Conservation (phyloP, 2,113 vertebrate genomes). For the Capra hircus region DNA sequence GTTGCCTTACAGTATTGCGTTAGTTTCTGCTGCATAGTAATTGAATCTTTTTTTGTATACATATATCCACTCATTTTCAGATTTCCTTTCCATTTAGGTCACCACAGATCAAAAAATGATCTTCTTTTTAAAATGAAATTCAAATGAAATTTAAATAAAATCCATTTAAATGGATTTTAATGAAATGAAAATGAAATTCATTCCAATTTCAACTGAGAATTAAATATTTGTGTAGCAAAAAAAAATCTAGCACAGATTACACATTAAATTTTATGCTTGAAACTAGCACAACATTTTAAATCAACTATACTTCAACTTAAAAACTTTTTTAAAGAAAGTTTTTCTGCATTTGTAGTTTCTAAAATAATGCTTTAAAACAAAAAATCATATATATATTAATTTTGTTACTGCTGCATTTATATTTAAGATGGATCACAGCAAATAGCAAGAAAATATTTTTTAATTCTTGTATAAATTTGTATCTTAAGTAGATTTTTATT, state of each 20-base stretch:
- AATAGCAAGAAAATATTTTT: neutral
- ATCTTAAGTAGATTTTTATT: neutral
- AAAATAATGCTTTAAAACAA: neutral
- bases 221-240: neutral
- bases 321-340: fast-evolving
- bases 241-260: neutral
- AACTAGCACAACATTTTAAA: neutral
- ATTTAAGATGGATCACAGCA: neutral
- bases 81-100: neutral
- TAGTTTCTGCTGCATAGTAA: neutral
- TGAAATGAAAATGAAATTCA: no score
- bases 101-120: neutral
- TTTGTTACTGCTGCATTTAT: neutral
- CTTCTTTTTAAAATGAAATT: neutral
- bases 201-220: neutral
- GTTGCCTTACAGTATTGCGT: neutral
- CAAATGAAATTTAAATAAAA: neutral
- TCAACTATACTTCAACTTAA: neutral
- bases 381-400: neutral
- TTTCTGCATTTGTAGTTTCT: neutral
- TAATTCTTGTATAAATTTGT: neutral
- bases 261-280: neutral
- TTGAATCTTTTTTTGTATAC: neutral
- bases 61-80: neutral
- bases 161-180: no score